These are phyloP conservation scores for Lypha dubia DNA, from an alignment of 2,888 invertebrate species.

Conservation along the genomic window DNA sequence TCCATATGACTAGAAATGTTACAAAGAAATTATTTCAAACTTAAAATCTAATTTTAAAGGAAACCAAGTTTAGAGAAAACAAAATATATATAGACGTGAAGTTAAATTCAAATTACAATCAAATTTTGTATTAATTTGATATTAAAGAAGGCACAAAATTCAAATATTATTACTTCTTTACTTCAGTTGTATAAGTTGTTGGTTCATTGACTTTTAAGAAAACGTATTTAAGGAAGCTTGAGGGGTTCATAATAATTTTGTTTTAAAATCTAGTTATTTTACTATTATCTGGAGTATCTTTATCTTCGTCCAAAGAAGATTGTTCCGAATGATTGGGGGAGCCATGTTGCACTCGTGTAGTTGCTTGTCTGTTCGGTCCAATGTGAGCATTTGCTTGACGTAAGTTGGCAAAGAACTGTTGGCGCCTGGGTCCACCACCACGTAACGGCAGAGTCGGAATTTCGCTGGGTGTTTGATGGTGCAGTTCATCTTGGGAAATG, in stretches of 20 bases:
- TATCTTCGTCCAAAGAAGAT: slow-evolving; percentile 78
- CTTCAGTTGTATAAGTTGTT: not conserved
- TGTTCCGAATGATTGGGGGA: slow-evolving; percentile 79
- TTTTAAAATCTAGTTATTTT: slow-evolving; percentile 83
- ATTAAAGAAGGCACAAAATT: not conserved
- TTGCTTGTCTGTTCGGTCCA: slow-evolving; percentile 79
- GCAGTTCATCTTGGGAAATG: slow-evolving; percentile 81
- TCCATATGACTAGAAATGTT: slow-evolving; percentile 63
- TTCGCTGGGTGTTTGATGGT: slow-evolving; percentile 83
- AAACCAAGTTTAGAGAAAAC: not conserved
- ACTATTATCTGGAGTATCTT: slow-evolving; percentile 79
- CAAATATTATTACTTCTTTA: not conserved
- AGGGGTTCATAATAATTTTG: not conserved
- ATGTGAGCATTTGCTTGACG: slow-evolving; percentile 82
- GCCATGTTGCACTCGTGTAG: slow-evolving; percentile 73
- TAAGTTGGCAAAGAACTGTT: slow-evolving; percentile 82
- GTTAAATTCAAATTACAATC: not conserved
- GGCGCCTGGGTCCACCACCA: slow-evolving; percentile 81
- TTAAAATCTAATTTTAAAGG: not conserved
- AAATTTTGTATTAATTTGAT: not conserved
- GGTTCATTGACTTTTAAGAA: slow-evolving; percentile 12
- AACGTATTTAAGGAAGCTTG: slow-evolving; percentile 40
- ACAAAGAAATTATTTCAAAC: slow-evolving; percentile 11
- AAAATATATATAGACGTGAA: not conserved
- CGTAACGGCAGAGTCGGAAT: slow-evolving; percentile 83